Conservation (phyloP, 2,888 invertebrate genomes). For the Rapana venosa region DNA sequence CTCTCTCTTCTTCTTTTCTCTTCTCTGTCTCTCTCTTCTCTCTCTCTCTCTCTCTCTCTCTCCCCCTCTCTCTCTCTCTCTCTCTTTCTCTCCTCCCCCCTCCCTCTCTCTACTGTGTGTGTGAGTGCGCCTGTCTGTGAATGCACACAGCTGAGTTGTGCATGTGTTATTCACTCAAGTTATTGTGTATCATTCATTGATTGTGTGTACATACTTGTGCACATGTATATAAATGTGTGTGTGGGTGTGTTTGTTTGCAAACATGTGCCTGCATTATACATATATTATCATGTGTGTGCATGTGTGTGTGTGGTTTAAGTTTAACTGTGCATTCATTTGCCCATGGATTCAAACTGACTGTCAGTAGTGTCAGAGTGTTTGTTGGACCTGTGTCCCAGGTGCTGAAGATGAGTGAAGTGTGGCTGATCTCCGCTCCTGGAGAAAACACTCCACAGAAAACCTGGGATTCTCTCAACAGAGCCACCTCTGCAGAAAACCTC, state of each 20-base stretch:
- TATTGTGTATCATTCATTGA: too few relatives aligned
- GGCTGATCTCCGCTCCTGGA: slow-evolving; percentile 98
- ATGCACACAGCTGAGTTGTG: too few relatives aligned
- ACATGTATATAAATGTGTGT: neutral
- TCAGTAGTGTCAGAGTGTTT: neutral
- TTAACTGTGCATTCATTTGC: neutral
- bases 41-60: too few relatives aligned
- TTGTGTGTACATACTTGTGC: neutral
- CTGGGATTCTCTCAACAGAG: slow-evolving; percentile 96
- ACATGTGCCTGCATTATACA: neutral
- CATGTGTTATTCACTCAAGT: too few relatives aligned
- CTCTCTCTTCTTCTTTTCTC: too few relatives aligned
- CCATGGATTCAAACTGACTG: neutral
- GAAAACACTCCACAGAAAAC: slow-evolving; percentile 99
- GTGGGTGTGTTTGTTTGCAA: neutral
- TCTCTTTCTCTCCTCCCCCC: too few relatives aligned
- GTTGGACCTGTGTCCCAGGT: neutral
- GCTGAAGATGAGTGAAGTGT: slow-evolving; percentile 32
- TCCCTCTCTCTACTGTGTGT: too few relatives aligned
- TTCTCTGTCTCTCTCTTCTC: too few relatives aligned
- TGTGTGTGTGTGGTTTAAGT: neutral
- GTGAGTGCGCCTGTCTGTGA: too few relatives aligned
- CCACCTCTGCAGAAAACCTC: slow-evolving; percentile 90
- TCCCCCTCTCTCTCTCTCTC: too few relatives aligned
- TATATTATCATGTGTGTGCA: neutral